These are phyloP conservation scores for Poecilia latipinna DNA, from an alignment of 2,113 vertebrate genomes.

Conservation along the genomic window DNA sequence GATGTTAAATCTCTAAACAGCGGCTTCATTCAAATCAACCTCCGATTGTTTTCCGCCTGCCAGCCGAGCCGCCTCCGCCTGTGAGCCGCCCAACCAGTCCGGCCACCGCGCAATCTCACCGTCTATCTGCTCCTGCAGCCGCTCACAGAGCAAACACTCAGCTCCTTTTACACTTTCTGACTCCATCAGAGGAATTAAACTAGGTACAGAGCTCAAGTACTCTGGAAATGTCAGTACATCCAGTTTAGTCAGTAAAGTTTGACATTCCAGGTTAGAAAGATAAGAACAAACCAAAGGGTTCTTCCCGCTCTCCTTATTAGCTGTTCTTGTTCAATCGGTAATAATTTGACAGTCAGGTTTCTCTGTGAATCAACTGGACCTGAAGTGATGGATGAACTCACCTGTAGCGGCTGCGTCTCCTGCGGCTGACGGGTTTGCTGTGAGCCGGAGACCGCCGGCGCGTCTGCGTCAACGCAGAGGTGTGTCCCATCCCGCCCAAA, in stretches of 20 bases:
- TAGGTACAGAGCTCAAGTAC: not conserved
- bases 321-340: not conserved
- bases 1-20: not conserved
- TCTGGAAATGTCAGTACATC: not conserved
- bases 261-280: not conserved
- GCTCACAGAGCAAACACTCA: not conserved
- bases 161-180: slow-evolving; percentile 8
- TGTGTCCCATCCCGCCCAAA: slow-evolving; percentile 61
- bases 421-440: slow-evolving; percentile 20
- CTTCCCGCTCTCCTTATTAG: too few relatives aligned
- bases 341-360: not conserved
- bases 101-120: slow-evolving; percentile 19
- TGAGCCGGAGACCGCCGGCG: slow-evolving; percentile 22
- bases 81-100: slow-evolving; percentile 62
- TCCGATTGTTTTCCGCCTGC: slow-evolving; percentile 8
- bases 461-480: slow-evolving; percentile 37
- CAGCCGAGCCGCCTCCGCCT: not conserved
- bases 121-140: too few relatives aligned
- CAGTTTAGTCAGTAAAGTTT: not conserved
- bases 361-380: not conserved
- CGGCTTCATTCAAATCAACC: slow-evolving; percentile 5
- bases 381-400: slow-evolving; percentile 39
- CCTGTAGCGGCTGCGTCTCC: slow-evolving; percentile 9
- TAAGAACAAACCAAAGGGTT: not conserved
- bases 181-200: not conserved